Conservation (phyloP, 2,113 vertebrate genomes). For the Oryzias melastigma region DNA sequence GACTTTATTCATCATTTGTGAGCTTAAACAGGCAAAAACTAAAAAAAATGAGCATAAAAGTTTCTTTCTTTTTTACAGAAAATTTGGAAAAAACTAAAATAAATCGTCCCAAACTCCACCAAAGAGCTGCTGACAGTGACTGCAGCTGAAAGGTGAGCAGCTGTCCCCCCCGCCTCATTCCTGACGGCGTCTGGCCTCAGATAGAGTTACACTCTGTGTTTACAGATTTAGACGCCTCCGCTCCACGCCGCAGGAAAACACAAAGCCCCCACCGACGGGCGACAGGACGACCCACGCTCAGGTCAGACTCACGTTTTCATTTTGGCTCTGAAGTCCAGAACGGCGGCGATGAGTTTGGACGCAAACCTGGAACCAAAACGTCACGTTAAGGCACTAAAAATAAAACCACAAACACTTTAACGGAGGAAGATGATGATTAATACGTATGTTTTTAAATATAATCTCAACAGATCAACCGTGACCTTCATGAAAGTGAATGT, state of each 20-base stretch:
- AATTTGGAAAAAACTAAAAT: too few relatives aligned
- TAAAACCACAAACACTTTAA: neutral
- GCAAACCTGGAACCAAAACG: slow-evolving; percentile 71
- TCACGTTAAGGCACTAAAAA: neutral
- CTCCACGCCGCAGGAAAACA: slow-evolving; percentile 16
- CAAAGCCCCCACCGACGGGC: slow-evolving; percentile 7
- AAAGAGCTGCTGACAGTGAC: too few relatives aligned
- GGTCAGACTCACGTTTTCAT: slow-evolving; percentile 73
- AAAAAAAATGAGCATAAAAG: too few relatives aligned
- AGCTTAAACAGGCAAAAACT: too few relatives aligned
- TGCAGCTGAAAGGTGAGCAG: too few relatives aligned
- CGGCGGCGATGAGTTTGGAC: slow-evolving; percentile 80
- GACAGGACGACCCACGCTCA: too few relatives aligned
- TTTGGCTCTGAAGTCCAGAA: slow-evolving; percentile 81
- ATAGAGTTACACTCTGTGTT: slow-evolving; percentile 16
- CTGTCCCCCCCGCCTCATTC: neutral
- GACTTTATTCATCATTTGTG: too few relatives aligned
- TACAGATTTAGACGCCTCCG: slow-evolving; percentile 43
- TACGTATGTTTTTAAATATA: too few relatives aligned
- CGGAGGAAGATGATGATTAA: too few relatives aligned
- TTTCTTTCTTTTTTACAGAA: too few relatives aligned
- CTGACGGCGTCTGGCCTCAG: neutral
- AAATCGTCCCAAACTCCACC: too few relatives aligned
- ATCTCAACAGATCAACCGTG: too few relatives aligned
- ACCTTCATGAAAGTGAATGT: neutral